Evolutionary conservation across 2,888 invertebrate species (phyloP).

Genomic region (Eupithecia tripunctaria): DNA sequence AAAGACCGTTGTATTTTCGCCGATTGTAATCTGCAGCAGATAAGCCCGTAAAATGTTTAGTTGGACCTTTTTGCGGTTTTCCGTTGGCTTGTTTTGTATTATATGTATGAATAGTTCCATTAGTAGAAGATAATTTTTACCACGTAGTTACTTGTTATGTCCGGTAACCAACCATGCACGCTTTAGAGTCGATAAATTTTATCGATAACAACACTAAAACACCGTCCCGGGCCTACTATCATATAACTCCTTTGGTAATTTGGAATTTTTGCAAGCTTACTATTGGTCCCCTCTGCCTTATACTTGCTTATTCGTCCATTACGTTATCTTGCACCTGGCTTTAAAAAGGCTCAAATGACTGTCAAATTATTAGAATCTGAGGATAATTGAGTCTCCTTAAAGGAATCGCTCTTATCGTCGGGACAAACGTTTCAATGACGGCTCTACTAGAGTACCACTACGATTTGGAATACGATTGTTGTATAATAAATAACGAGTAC

Average conservation of each 20-base stretch:
- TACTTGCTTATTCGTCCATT: no score
- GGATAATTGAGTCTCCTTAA: neutral
- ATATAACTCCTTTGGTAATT: neutral
- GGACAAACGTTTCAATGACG: neutral
- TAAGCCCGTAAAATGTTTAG: conserved; percentile 17
- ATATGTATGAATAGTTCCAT: no score
- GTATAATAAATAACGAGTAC: no score
- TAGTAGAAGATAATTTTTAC: no score
- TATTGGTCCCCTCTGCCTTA: neutral
- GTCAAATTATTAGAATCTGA: no score
- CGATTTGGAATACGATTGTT: neutral
- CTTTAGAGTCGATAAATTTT: no score
- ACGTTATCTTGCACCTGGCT: neutral
- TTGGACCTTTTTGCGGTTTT: conserved; percentile 6
- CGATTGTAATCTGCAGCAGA: conserved; percentile 32
- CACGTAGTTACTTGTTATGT: no score
- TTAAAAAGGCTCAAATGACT: neutral
- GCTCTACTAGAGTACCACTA: neutral
- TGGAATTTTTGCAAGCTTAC: neutral
- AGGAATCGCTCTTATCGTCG: neutral
- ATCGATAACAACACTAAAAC: no score
- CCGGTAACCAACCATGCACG: no score
- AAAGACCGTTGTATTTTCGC: conserved; percentile 28
- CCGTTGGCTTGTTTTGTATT: neutral
- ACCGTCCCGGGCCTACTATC: no score